These are phyloP conservation scores for Glareola pratincola DNA, from an alignment of 2,113 vertebrate genomes.

Conservation along the genomic window DNA sequence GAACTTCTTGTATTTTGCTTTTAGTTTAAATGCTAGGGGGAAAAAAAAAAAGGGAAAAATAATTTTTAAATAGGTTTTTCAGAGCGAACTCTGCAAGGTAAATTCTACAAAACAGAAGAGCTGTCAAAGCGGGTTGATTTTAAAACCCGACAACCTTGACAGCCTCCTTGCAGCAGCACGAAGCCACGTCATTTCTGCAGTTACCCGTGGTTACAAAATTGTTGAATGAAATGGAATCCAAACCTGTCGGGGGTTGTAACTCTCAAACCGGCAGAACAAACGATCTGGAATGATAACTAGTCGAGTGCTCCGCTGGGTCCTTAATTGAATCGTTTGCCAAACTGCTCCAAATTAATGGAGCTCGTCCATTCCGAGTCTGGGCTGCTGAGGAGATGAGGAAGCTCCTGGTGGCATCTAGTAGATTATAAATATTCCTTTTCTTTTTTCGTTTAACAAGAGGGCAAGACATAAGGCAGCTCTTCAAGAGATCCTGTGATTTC, in stretches of 20 bases:
- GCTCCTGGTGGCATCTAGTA: not conserved
- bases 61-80: not conserved
- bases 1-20: not conserved
- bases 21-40: not conserved
- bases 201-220: not conserved
- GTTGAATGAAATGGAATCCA: slow-evolving; percentile 11
- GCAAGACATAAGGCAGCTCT: not conserved
- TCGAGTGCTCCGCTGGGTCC: not conserved
- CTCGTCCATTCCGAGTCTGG: not conserved
- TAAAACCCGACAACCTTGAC: not conserved
- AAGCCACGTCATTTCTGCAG: not conserved
- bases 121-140: not conserved
- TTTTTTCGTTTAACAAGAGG: not conserved
- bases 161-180: not conserved
- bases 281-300: not conserved
- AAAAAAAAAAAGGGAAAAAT: not conserved
- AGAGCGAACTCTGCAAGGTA: not conserved
- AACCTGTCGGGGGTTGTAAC: not conserved
- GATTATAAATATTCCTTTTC: not conserved
- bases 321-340: not conserved
- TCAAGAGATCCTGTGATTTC: not conserved
- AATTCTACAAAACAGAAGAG: not conserved
- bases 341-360: not conserved
- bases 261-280: not conserved
- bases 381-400: not conserved